A percentile compares a stretch with the other conserved stretches of the same genome.
Evolutionary conservation across 2,888 invertebrate species (phyloP).

Genomic region (Chymomyza procnemis): DNA sequence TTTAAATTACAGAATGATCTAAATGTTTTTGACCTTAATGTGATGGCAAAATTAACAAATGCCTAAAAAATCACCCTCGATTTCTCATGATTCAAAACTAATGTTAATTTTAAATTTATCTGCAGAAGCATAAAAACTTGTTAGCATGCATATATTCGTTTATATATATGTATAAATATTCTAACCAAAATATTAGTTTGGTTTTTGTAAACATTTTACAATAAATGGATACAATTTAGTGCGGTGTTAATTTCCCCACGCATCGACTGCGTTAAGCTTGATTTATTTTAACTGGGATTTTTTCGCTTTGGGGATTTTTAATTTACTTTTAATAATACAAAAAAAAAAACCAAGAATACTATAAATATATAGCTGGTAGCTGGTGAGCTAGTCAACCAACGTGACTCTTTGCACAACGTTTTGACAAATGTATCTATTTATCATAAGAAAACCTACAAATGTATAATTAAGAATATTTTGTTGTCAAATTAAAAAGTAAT

Average conservation of each 20-base stretch:
- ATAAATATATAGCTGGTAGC: not conserved
- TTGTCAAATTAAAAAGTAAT: slow-evolving; percentile 25
- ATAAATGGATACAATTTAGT: not conserved
- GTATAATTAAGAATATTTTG: slow-evolving; percentile 35
- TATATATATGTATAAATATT: too few relatives aligned
- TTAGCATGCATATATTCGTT: not conserved
- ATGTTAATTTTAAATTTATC: not conserved
- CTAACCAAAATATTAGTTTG: not conserved
- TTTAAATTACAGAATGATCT: too few relatives aligned
- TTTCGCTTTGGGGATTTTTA: not conserved
- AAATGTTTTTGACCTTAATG: too few relatives aligned
- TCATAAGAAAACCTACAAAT: slow-evolving; percentile 1
- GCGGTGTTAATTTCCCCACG: not conserved
- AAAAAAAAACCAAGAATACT: not conserved
- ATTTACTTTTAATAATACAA: not conserved
- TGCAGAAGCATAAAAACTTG: not conserved
- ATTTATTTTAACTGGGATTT: not conserved
- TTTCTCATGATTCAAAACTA: not conserved
- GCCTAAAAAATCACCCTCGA: too few relatives aligned
- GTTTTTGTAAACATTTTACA: not conserved
- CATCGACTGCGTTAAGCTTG: not conserved
- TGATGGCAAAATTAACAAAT: too few relatives aligned
- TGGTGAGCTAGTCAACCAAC: not conserved
- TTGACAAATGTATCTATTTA: slow-evolving; percentile 10
- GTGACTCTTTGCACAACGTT: not conserved